These are phyloP conservation scores for Strigamia transsilvanica DNA, from an alignment of 2,888 invertebrate genomes.

Conservation along the genomic window DNA sequence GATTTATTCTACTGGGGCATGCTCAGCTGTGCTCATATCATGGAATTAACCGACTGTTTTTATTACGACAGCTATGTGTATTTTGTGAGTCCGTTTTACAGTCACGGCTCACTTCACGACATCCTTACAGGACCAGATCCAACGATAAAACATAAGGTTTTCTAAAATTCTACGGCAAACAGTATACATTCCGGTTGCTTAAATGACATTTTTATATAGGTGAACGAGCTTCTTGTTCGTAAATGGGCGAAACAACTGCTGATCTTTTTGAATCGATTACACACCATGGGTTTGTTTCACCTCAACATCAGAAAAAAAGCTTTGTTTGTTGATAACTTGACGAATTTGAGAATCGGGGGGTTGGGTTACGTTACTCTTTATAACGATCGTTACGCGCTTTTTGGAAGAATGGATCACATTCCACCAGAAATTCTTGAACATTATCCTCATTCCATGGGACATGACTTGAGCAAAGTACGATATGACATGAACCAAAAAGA, in stretches of 20 bases:
- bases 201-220: slow-evolving; percentile 8
- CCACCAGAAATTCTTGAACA: slow-evolving; percentile 45
- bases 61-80: slow-evolving; percentile 50
- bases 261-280: slow-evolving; percentile 50
- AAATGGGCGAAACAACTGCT: slow-evolving; percentile 52
- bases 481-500: neutral
- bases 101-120: slow-evolving; percentile 43
- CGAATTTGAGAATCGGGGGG: slow-evolving; percentile 49
- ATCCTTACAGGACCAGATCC: slow-evolving; percentile 12
- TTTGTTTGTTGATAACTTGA: slow-evolving; percentile 9
- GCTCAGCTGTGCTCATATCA: slow-evolving; percentile 35
- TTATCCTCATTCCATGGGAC: slow-evolving; percentile 31
- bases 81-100: slow-evolving; percentile 45
- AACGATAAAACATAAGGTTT: slow-evolving; percentile 25
- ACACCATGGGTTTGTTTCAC: slow-evolving; percentile 52
- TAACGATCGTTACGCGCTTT: slow-evolving; percentile 44
- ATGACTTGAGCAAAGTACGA: slow-evolving; percentile 50
- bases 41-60: slow-evolving; percentile 50
- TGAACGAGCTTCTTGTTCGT: slow-evolving; percentile 41
- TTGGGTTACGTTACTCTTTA: slow-evolving; percentile 46
- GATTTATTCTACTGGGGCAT: slow-evolving; percentile 51
- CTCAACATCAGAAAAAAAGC: slow-evolving; percentile 44
- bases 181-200: neutral
- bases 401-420: slow-evolving; percentile 48
- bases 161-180: neutral